These are phyloP conservation scores for Callipepla squamata DNA, from an alignment of 2,113 vertebrate genomes.

Conservation along the genomic window DNA sequence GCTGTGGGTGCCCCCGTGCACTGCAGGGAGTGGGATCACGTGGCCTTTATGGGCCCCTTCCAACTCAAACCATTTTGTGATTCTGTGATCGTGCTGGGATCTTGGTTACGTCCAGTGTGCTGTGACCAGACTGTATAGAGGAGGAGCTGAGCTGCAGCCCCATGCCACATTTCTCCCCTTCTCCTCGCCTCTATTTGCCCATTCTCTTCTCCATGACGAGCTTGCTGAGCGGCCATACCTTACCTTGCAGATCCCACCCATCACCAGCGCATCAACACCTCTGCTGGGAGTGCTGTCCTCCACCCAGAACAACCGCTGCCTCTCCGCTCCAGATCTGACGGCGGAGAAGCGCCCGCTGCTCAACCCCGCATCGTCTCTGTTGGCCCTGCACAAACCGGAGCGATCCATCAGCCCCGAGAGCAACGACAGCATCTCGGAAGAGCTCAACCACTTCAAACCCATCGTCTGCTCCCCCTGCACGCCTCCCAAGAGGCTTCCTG, in stretches of 20 bases:
- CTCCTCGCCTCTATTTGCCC: neutral
- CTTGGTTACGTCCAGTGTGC: rapidly evolving
- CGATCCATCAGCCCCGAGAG: conserved; percentile 94
- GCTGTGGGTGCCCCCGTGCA: too few relatives aligned
- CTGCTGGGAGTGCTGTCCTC: conserved; percentile 88
- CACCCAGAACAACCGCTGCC: conserved; percentile 90
- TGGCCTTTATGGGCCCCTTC: too few relatives aligned
- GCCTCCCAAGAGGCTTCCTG: conserved; percentile 91
- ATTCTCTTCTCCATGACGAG: rapidly evolving
- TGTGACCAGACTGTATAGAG: neutral
- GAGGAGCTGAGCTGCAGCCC: neutral
- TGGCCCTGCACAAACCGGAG: conserved; percentile 77
- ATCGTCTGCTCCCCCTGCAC: conserved; percentile 97
- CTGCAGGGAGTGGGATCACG: too few relatives aligned
- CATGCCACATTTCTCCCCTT: rapidly evolving
- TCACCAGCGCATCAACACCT: conserved; percentile 66
- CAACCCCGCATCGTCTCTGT: conserved; percentile 61
- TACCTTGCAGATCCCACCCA: conserved; percentile 64
- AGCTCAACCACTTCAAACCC: conserved; percentile 97
- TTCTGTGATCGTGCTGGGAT: too few relatives aligned
- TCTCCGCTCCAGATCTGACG: conserved; percentile 85
- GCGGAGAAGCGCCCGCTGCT: conserved; percentile 81
- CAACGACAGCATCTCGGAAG: conserved; percentile 98
- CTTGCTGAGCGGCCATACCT: neutral
- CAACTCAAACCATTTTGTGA: too few relatives aligned